Base-by-base conservation (phyloP, 2,113 vertebrate species). In the Urocitellus parryii region DNA sequence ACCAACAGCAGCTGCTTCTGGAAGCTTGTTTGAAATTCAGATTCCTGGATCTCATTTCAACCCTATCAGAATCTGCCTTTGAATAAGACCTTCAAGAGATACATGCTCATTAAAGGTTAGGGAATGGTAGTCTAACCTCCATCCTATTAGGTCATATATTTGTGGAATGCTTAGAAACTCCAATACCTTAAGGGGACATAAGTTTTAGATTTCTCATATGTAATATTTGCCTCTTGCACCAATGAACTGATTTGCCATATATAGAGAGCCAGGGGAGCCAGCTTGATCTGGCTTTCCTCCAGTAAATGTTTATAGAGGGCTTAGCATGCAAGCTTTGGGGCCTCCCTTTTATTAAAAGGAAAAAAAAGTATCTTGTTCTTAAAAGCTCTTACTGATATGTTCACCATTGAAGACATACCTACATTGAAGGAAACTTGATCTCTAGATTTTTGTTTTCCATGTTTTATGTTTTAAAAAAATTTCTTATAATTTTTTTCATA, bases 211-310 rank as follows among this genome's bases (percentile, higher is more conserved):
- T 32, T 95, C 73, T 80, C 25, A 1, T 42, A 63, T 68, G 17
- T 9, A 68, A 13, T 25, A 1, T 70, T 53, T 73, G 80, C n/a
- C 68, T 67, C 51, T 68, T 78, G 42, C 77, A 5, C 73, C 1
- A 20, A 22, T n/a, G 88, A 34, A 34, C 39, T 12, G 39, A 80
- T 80, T 93, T 83, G 51, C 94, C 79, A 29, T 94, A 92, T 83
- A 77, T 81, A 94, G 93, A 94, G 86, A 96, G 39, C 16, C 24
- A 27, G 56, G 45, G 68, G 24, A 42, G 32, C 88, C 74, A 72
- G 53, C 65, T 61, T 0, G 17, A 20, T 17, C 91, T 89, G 93
- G 65, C 88, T 89, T 20, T 76, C 70, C 61, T 94, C 83, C 91
- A 91, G 58, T 42, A 90, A 42, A 29, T 48, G 45, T 68, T 89